Evolutionary conservation across 2,888 invertebrate genomes (phyloP).

Genomic region (Lepetodrilus schrolli): DNA sequence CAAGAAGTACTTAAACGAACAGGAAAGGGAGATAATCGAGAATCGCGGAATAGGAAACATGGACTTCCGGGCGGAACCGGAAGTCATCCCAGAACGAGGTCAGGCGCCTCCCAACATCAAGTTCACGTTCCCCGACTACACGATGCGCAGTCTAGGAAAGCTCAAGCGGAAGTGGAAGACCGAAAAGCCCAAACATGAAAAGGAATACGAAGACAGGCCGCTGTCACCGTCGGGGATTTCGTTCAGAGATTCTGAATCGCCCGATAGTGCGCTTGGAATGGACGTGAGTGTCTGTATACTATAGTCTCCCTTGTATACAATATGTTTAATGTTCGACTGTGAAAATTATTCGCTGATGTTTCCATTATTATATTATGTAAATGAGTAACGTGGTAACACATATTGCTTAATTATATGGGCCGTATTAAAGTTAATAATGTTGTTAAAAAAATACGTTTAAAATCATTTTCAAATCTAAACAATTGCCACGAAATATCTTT

Average conservation of each 20-base stretch:
- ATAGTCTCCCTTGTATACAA: neutral
- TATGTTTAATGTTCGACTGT: too few relatives aligned
- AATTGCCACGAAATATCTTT: too few relatives aligned
- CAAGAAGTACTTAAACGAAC: constrained; percentile 41
- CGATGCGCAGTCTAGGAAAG: neutral
- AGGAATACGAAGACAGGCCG: constrained; percentile 6
- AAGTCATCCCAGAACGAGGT: constrained; percentile 14
- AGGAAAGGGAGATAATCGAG: constrained; percentile 38
- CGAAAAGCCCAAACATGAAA: neutral
- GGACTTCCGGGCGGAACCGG: neutral
- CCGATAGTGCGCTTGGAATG: constrained; percentile 38
- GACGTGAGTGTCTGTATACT: constrained; percentile 19
- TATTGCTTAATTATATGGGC: too few relatives aligned
- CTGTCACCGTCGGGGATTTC: constrained; percentile 27
- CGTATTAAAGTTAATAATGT: neutral
- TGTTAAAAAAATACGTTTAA: neutral
- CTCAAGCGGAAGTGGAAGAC: neutral
- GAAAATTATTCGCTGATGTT: too few relatives aligned
- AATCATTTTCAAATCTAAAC: neutral
- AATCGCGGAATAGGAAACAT: constrained; percentile 1
- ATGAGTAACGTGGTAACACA: too few relatives aligned
- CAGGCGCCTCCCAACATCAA: constrained; percentile 23
- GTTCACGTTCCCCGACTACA: constrained; percentile 29
- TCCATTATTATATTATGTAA: too few relatives aligned
- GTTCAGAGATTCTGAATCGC: constrained; percentile 28